Percentiles rank a stretch among this genome's conserved stretches.
phyloP scores from a whole-genome alignment of 2,797 vertebrate species.

The Chrysocyon brachyurus region DNA sequence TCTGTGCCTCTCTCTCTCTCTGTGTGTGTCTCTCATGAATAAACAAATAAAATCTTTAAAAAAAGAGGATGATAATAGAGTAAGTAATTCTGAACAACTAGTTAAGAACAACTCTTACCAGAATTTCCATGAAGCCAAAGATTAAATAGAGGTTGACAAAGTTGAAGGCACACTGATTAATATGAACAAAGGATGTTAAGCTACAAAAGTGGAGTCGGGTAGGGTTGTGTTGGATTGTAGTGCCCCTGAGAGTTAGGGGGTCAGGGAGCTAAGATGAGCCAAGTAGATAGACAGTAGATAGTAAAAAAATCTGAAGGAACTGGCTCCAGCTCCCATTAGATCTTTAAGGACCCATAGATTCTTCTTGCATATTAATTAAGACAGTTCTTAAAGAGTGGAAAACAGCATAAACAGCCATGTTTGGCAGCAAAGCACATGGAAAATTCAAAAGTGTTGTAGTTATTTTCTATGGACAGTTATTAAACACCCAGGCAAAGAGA shows the following conservation, averaged over 20 bases:
- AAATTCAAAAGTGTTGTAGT: neutral
- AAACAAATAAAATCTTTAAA: no score
- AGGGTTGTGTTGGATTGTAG: neutral
- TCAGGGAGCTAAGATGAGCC: neutral
- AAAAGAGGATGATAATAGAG: no score
- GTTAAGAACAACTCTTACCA: neutral
- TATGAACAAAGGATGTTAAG: neutral
- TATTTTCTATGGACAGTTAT: slow-evolving; percentile 4
- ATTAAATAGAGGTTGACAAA: neutral
- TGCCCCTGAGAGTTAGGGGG: neutral
- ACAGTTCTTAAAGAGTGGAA: neutral
- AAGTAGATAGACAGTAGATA: neutral
- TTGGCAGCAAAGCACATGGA: neutral
- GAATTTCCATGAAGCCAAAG: neutral
- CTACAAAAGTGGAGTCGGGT: neutral
- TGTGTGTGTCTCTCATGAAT: no score
- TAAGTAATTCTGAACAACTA: no score
- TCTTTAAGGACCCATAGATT: neutral
- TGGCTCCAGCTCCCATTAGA: neutral
- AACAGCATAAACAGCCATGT: neutral
- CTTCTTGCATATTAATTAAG: neutral
- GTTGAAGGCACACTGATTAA: neutral
- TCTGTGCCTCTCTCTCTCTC: no score
- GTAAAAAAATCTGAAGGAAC: neutral
- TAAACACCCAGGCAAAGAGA: neutral